phyloP scores from a whole-genome alignment of 2,888 invertebrate species.

The Xanthorhoe spadicearia region DNA sequence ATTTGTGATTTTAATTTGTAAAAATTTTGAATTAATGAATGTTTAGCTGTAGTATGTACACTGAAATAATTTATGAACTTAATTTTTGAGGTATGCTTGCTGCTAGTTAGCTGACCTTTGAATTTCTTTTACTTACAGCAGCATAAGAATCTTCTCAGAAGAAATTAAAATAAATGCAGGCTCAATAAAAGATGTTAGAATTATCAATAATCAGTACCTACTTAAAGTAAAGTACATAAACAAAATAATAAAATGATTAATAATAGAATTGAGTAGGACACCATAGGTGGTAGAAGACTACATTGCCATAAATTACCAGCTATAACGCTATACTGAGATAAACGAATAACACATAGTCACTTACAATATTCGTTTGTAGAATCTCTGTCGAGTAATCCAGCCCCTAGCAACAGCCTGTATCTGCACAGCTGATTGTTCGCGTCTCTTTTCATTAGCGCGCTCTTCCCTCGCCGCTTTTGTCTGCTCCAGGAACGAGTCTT shows the following conservation, averaged over 20 bases:
- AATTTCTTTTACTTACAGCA: no score
- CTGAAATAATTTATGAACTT: no score
- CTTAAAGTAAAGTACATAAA: neutral
- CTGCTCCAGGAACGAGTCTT: constrained; percentile 93
- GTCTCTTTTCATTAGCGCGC: constrained; percentile 92
- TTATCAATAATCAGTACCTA: neutral
- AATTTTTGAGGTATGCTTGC: no score
- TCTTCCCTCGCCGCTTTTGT: constrained; percentile 96
- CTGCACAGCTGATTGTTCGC: constrained; percentile 89
- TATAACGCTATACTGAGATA: neutral
- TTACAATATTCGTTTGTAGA: constrained; percentile 89
- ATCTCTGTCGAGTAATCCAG: constrained; percentile 88
- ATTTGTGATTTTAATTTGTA: no score
- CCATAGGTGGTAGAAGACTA: neutral
- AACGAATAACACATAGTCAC: constrained; percentile 61
- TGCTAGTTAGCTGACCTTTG: no score
- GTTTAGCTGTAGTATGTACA: no score
- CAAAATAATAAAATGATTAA: neutral
- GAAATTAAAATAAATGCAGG: no score
- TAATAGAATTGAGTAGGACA: neutral
- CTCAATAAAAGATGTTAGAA: neutral
- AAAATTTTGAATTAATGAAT: no score
- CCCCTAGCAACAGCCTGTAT: constrained; percentile 91
- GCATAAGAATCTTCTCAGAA: no score
- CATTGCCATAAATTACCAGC: neutral